Evolutionary conservation across 1,140 invertebrate species (phyloP).

Genomic region (Solenopsis invicta): DNA sequence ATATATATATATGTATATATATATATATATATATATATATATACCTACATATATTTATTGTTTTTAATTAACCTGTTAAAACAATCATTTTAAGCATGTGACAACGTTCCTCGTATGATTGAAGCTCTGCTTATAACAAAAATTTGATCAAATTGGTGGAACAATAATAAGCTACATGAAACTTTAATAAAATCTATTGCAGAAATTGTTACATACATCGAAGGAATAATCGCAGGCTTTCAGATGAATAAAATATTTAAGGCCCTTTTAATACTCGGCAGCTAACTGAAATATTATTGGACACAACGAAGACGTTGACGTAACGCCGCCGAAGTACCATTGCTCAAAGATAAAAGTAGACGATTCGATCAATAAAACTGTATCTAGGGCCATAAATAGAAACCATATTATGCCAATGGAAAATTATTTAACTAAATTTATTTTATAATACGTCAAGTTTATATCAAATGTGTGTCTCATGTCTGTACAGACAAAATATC

Average conservation of each 20-base stretch:
- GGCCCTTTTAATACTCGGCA: not conserved
- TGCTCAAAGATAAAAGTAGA: not conserved
- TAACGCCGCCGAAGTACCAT: not conserved
- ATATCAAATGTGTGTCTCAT: not conserved
- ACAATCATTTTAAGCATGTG: too few species aligned
- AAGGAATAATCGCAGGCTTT: not conserved
- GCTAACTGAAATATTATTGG: not conserved
- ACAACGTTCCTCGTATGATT: too few species aligned
- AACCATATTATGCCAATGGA: not conserved
- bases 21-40: too few species aligned
- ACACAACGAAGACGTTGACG: not conserved
- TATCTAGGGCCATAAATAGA: not conserved
- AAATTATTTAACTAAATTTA: not conserved
- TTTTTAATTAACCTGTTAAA: too few species aligned
- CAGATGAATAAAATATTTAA: not conserved
- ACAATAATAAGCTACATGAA: not conserved
- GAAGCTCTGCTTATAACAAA: not conserved
- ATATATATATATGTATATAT: too few species aligned
- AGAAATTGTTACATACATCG: not conserved
- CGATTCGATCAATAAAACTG: not conserved
- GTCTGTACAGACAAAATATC: too few species aligned
- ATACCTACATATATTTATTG: too few species aligned
- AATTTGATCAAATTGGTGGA: not conserved
- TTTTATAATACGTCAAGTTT: not conserved
- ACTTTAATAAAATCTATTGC: not conserved